These are phyloP conservation scores for Labeo rohita DNA, from an alignment of 2,113 vertebrate genomes.

Conservation along the genomic window DNA sequence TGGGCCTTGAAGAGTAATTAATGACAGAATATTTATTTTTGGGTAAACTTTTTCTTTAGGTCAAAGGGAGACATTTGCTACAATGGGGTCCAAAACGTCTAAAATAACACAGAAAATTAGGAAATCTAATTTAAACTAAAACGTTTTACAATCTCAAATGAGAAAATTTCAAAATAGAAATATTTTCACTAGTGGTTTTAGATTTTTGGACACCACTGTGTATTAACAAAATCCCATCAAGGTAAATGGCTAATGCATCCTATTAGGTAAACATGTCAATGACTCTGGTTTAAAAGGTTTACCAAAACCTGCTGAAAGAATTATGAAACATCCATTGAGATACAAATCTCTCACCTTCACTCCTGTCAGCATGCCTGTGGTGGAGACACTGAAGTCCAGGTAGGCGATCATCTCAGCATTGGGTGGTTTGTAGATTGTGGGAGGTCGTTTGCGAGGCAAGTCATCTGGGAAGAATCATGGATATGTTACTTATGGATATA, in stretches of 20 bases:
- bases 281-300: background rate
- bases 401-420: conserved; percentile 97
- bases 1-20: too few relatives aligned
- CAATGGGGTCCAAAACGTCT: background rate
- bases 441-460: conserved; percentile 88
- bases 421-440: conserved; percentile 93
- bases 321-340: background rate
- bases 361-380: conserved; percentile 98
- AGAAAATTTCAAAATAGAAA: background rate
- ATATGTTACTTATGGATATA: background rate
- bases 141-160: background rate
- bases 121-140: background rate
- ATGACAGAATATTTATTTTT: too few relatives aligned
- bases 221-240: background rate
- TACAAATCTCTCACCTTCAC: conserved; percentile 85
- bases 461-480: conserved; percentile 81
- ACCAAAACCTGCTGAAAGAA: background rate
- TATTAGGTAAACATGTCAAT: background rate
- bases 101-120: background rate
- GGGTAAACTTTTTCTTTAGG: too few relatives aligned
- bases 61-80: background rate
- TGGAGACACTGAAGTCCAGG: conserved; percentile 97
- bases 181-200: background rate
- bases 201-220: background rate
- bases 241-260: too few relatives aligned